Percentiles rank a stretch among this genome's conserved stretches.
Evolutionary conservation across 2,797 vertebrate species (phyloP).

Genomic region (Cryptoblepharus egeriae): DNA sequence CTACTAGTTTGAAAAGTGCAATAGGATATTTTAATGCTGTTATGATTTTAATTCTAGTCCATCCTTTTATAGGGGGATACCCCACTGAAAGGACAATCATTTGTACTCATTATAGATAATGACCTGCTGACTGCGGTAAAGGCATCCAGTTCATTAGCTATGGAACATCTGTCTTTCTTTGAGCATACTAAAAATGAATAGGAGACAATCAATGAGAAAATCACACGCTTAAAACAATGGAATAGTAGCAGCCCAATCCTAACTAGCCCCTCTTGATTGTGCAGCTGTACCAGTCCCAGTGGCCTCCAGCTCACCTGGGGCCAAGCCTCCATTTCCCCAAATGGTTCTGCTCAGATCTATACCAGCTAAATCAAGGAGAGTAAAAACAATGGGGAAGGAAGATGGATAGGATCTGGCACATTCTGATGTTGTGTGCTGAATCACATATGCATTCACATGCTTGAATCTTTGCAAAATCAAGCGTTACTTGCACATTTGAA

Average conservation of each 20-base stretch:
- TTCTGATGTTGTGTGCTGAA: no score
- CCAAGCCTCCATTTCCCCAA: no score
- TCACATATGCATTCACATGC: background rate
- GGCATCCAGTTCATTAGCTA: constrained; percentile 7
- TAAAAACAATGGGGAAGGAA: no score
- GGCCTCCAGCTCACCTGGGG: no score
- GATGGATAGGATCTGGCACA: no score
- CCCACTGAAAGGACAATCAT: constrained; percentile 21
- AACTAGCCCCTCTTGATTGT: no score
- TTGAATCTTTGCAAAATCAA: background rate
- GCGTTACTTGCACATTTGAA: background rate
- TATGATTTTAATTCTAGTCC: background rate
- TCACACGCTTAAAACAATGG: background rate
- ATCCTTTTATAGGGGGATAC: constrained; percentile 22
- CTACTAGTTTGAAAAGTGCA: constrained; percentile 44
- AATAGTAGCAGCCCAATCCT: background rate
- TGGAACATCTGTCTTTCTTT: constrained; percentile 19
- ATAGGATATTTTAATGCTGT: constrained; percentile 37
- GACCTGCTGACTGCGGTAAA: background rate
- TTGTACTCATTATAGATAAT: constrained; percentile 15
- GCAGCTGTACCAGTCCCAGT: no score
- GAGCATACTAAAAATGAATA: constrained; percentile 21
- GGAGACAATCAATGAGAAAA: constrained; percentile 13
- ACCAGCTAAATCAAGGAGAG: no score
- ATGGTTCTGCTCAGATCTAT: no score